A percentile compares a stretch with the other conserved stretches of the same genome.
These are phyloP conservation scores for Xylophagus ater DNA, from an alignment of 2,888 invertebrate species.

Conservation along the genomic window DNA sequence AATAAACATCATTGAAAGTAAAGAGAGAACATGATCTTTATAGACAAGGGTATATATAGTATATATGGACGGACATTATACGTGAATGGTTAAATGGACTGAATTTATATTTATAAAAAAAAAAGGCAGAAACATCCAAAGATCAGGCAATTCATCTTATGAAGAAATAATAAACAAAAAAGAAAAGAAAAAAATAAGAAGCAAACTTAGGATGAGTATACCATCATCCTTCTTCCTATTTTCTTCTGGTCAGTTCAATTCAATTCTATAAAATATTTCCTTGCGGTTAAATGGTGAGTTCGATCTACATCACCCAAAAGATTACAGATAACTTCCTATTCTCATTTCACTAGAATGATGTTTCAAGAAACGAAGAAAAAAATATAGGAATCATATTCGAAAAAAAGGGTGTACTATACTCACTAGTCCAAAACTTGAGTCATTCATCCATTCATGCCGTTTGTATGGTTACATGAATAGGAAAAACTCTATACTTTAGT, in stretches of 20 bases:
- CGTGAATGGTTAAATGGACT: slow-evolving; percentile 11
- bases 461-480: slow-evolving; percentile 11
- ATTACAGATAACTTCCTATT: background rate
- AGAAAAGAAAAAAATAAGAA: too few species aligned
- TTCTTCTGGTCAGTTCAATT: too few species aligned
- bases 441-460: slow-evolving; percentile 16
- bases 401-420: background rate
- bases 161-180: slow-evolving; percentile 11
- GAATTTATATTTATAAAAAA: slow-evolving; percentile 1
- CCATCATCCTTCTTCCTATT: too few species aligned
- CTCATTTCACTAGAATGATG: background rate
- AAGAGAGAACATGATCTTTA: background rate
- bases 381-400: background rate
- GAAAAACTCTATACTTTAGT: too few species aligned
- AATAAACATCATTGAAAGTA: slow-evolving; percentile 1
- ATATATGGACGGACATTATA: background rate
- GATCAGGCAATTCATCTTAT: slow-evolving; percentile 15
- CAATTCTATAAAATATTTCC: too few species aligned
- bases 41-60: background rate
- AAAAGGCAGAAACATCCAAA: slow-evolving; percentile 1
- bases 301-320: background rate
- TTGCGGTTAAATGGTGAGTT: too few species aligned
- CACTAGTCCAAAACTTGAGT: slow-evolving; percentile 5
- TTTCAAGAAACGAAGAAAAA: background rate
- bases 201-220: too few species aligned